Evolutionary conservation across 2,797 vertebrate species (phyloP).

Genomic region (Streptopelia turtur): DNA sequence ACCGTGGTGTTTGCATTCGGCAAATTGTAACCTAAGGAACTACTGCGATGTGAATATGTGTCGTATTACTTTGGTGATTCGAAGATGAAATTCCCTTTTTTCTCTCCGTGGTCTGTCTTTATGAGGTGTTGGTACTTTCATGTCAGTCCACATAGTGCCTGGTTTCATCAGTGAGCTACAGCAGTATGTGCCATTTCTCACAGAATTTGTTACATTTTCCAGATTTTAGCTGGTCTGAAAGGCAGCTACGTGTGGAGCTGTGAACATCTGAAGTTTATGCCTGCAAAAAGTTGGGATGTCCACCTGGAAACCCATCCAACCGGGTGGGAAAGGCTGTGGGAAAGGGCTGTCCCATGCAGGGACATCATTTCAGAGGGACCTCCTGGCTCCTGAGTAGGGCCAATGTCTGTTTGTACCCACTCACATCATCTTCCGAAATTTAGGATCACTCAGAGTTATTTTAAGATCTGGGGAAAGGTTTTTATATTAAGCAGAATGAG

Average conservation of each 20-base stretch:
- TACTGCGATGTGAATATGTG: rapidly evolving
- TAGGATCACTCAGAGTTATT: not conserved
- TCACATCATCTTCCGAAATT: not conserved
- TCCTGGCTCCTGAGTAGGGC: not conserved
- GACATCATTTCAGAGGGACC: rapidly evolving
- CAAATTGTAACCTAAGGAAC: too few relatives aligned
- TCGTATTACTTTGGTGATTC: rapidly evolving
- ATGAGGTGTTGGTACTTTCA: not conserved
- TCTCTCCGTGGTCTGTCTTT: not conserved
- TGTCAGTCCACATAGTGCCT: not conserved
- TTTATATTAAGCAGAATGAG: not conserved
- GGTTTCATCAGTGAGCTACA: not conserved
- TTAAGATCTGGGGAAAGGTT: not conserved
- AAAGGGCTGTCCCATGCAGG: not conserved
- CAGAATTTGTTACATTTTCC: not conserved
- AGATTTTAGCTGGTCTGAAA: not conserved
- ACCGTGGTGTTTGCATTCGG: rapidly evolving
- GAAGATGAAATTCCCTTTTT: not conserved
- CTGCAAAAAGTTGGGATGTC: not conserved
- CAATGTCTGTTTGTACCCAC: rapidly evolving
- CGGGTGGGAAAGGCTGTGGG: not conserved
- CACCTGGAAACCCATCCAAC: not conserved
- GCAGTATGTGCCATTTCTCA: not conserved
- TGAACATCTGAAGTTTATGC: not conserved
- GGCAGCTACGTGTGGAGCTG: not conserved